Base-by-base conservation (phyloP, 1,140 invertebrate genomes). In the Bradynema listronoti region DNA sequence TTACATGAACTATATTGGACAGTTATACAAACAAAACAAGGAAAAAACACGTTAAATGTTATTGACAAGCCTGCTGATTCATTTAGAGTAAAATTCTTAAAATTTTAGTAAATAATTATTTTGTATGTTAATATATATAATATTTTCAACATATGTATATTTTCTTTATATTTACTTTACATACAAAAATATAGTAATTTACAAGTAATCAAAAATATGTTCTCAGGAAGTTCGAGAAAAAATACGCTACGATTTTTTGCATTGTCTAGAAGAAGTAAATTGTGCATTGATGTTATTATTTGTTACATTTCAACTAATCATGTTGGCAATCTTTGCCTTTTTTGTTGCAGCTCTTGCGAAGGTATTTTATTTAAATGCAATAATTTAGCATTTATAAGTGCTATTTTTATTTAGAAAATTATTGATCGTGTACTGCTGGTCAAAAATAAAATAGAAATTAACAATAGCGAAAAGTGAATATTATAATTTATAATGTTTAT, bases 241-340 rank as follows among this genome's bases (percentile, higher is more conserved):
- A n/a, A 5, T 25, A 4, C 47, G 27, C 9, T 19, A 25, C 27
- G 47, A 50, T 29, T 50, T 24, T 27, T 4, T 25, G 4, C 47
- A 32, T 5, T 50, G 47, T n/a, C 47, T 50, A n/a, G 16, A 9
- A 19, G 47, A 50, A 16, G 27, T 25, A 25, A 50, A 50, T n/a
- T 50, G 47, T 29, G 16, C 34, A 3, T 50, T 50, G 27, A 50
- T n/a, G 27, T n/a, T 50, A 9, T 19, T 50, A n/a, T 29, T 50
- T 3, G 34, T 50, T 25, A n/a, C 4, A 9, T 30, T 25, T 25
- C 47, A 50, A 24, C n/a, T 50, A 9, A 19, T 50, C 4, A 19
- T 50, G 16, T 25, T 50, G 16, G 5, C 34, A 4, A 25, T 50
- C n/a, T 25, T 25, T 5, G 16, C n/a, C 27, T 9, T n/a, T 50